Conservation (phyloP, 2,113 vertebrate genomes). For the Megaceryle maxima region DNA sequence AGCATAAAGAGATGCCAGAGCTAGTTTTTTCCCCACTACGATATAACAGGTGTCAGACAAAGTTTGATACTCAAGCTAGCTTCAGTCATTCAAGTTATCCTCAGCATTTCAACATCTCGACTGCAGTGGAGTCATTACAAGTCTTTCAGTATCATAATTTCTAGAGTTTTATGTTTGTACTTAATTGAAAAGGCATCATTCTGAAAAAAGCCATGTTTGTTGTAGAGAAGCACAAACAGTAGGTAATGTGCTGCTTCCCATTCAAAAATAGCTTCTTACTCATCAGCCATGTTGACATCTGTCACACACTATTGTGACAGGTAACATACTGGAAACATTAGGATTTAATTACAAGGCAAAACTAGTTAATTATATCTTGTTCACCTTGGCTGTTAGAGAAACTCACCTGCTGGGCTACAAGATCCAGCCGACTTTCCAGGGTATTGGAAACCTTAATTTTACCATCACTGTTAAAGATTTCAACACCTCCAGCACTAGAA, state of each 20-base stretch:
- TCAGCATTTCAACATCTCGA: not conserved
- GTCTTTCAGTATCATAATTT: not conserved
- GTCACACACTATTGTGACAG: not conserved
- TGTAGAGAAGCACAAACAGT: not conserved
- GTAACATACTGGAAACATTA: not conserved
- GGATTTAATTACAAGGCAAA: not conserved
- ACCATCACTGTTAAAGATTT: slow-evolving; percentile 87
- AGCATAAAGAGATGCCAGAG: not conserved
- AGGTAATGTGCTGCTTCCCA: not conserved
- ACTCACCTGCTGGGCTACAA: slow-evolving; percentile 95
- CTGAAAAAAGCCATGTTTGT: not conserved
- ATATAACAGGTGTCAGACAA: not conserved
- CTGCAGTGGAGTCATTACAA: not conserved
- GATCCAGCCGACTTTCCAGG: slow-evolving; percentile 94
- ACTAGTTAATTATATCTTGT: not conserved
- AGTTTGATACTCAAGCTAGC: not conserved
- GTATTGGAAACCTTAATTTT: slow-evolving; percentile 98
- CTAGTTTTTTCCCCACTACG: not conserved
- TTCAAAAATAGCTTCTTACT: not conserved
- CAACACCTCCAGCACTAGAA: slow-evolving; percentile 90
- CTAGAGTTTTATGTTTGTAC: not conserved
- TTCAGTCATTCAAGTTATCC: not conserved
- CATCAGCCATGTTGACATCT: not conserved
- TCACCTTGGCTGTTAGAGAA: not conserved
- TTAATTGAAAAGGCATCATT: not conserved